Evolutionary conservation across 2,888 invertebrate genomes (phyloP).

Genomic region (Zaprionus bogoriensis): DNA sequence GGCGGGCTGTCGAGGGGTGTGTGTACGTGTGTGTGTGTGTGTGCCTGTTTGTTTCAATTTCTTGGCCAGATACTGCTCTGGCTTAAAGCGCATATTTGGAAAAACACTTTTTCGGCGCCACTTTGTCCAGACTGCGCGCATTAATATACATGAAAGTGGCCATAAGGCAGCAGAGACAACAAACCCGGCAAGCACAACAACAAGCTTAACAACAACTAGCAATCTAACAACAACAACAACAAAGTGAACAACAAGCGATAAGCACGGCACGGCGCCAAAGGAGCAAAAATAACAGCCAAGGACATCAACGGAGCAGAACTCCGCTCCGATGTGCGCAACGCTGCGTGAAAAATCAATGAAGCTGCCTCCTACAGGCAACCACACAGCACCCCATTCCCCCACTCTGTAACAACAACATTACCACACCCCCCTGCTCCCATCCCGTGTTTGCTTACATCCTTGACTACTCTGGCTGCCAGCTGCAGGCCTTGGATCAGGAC

Average conservation of each 20-base stretch:
- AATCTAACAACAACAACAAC: slow-evolving; percentile 28
- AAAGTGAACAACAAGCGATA: slow-evolving; percentile 30
- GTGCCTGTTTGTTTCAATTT: slow-evolving; percentile 3
- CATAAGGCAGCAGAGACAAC: slow-evolving; percentile 21
- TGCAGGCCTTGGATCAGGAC: too few species aligned
- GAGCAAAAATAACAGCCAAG: slow-evolving; percentile 64
- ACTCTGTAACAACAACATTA: background rate
- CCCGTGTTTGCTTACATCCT: too few species aligned
- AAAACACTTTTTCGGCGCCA: slow-evolving; percentile 46
- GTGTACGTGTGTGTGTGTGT: slow-evolving; percentile 3
- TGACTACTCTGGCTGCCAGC: slow-evolving; percentile 9
- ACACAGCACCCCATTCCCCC: background rate
- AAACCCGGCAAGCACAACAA: slow-evolving; percentile 36
- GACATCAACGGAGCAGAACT: slow-evolving; percentile 41
- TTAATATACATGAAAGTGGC: slow-evolving; percentile 58
- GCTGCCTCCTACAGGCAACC: slow-evolving; percentile 36
- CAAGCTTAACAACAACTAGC: slow-evolving; percentile 32
- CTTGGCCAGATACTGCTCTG: slow-evolving; percentile 19
- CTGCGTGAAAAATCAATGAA: slow-evolving; percentile 67
- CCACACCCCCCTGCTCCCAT: background rate
- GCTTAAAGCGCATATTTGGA: slow-evolving; percentile 32
- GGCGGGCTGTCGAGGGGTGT: slow-evolving; percentile 11
- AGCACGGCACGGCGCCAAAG: slow-evolving; percentile 38
- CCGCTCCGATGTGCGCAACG: slow-evolving; percentile 20
- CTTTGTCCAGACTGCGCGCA: slow-evolving; percentile 52